Evolutionary conservation across 1,140 invertebrate species (phyloP).

Genomic region (Hycleus cichorii): DNA sequence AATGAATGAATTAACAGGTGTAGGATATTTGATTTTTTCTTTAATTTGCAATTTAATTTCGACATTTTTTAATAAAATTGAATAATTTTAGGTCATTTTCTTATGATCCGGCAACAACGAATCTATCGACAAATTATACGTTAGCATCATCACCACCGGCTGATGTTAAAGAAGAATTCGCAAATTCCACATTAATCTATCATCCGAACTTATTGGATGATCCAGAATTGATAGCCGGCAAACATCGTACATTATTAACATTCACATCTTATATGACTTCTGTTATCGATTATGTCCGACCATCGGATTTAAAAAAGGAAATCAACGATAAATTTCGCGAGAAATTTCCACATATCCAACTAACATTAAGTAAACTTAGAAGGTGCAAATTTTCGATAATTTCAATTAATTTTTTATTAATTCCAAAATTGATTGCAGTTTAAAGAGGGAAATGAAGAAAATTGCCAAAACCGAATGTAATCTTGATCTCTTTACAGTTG

Average conservation of each 20-base stretch:
- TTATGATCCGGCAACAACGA: conserved; percentile 52
- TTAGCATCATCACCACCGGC: conserved; percentile 55
- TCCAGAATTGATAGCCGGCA: conserved; percentile 90
- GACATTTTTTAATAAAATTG: conserved; percentile 2
- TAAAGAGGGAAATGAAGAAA: conserved; percentile 92
- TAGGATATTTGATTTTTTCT: background rate
- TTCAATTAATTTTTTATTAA: background rate
- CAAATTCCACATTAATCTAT: conserved; percentile 49
- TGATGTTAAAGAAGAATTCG: conserved; percentile 27
- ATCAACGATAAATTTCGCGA: conserved; percentile 95
- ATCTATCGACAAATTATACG: conserved; percentile 33
- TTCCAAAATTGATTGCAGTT: conserved; percentile 47
- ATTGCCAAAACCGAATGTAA: conserved; percentile 83
- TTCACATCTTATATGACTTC: conserved; percentile 95
- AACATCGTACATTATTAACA: conserved; percentile 88
- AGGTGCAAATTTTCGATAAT: conserved; percentile 53
- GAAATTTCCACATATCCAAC: conserved; percentile 89
- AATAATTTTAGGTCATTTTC: conserved; percentile 60
- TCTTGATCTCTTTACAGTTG: conserved; percentile 84
- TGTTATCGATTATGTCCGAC: conserved; percentile 93
- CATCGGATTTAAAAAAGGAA: conserved; percentile 95
- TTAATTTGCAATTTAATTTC: background rate
- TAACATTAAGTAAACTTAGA: conserved; percentile 93
- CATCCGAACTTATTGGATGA: conserved; percentile 88
- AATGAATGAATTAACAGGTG: background rate